Conservation (phyloP, 1,140 invertebrate species). For the Drosophila aff. region DNA sequence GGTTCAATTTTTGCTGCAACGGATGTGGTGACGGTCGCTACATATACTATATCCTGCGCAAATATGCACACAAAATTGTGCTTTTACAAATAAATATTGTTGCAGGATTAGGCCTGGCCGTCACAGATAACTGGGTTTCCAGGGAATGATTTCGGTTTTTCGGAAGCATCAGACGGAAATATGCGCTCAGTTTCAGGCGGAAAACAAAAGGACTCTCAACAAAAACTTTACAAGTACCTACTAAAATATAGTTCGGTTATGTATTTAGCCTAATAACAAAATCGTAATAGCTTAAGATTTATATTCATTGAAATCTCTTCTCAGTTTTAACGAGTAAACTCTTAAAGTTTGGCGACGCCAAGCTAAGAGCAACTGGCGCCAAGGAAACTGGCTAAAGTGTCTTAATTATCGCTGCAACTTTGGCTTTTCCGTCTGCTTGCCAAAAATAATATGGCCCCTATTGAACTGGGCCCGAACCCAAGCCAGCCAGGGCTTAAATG, state of each 20-base stretch:
- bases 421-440: conserved; percentile 16
- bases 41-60: conserved; percentile 22
- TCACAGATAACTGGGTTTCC: conserved; percentile 28
- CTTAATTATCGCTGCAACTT: conserved; percentile 49
- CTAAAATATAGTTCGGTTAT: background rate
- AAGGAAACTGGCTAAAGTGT: conserved; percentile 48
- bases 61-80: conserved; percentile 59
- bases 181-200: background rate
- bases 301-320: conserved; percentile 1
- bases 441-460: conserved; percentile 35
- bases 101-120: conserved; percentile 39
- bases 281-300: background rate
- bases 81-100: conserved; percentile 58
- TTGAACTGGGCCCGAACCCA: conserved; percentile 7
- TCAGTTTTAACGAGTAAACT: conserved; percentile 12
- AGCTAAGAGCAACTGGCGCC: conserved; percentile 34
- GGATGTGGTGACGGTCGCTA: conserved; percentile 58
- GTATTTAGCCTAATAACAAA: background rate
- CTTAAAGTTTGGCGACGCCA: conserved; percentile 33
- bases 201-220: background rate
- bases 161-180: conserved; percentile 14
- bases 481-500: conserved; percentile 6
- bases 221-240: background rate
- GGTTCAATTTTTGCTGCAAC: conserved; percentile 33
- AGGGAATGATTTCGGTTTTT: conserved; percentile 20